phyloP scores from a whole-genome alignment of 2,797 vertebrate genomes.

The Euthynnus affinis region DNA sequence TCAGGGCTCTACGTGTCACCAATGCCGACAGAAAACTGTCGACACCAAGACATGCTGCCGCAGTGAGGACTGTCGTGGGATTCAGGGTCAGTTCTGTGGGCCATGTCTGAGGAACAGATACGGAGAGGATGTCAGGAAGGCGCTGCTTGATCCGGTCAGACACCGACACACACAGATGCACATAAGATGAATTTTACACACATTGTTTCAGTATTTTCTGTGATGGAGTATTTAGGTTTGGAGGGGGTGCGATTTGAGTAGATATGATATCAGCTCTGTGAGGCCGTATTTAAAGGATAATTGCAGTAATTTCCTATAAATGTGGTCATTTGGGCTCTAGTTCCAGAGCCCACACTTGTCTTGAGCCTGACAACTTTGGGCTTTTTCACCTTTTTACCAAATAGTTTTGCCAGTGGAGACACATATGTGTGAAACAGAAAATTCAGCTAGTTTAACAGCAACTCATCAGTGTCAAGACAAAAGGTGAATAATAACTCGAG shows the following conservation, averaged over 20 bases:
- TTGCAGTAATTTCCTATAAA: not conserved
- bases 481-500: too few relatives aligned
- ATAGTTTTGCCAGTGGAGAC: too few relatives aligned
- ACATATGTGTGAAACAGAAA: too few relatives aligned
- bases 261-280: not conserved
- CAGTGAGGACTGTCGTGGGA: conserved; percentile 80
- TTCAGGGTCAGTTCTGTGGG: conserved; percentile 89
- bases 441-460: too few relatives aligned
- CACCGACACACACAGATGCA: not conserved
- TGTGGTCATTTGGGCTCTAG: too few relatives aligned
- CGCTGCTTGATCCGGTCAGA: conserved; percentile 85
- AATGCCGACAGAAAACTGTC: conserved; percentile 87
- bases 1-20: conserved; percentile 88
- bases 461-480: too few relatives aligned
- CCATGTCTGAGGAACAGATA: conserved; percentile 88
- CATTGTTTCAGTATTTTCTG: not conserved
- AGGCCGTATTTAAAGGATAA: not conserved
- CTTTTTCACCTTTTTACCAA: too few relatives aligned
- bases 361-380: too few relatives aligned
- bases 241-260: too few relatives aligned
- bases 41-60: conserved; percentile 88
- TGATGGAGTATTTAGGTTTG: not conserved
- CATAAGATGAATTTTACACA: not conserved
- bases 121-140: conserved; percentile 85
- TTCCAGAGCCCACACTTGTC: too few relatives aligned